These are phyloP conservation scores for Periparus ater DNA, from an alignment of 2,797 vertebrate genomes.

Conservation along the genomic window DNA sequence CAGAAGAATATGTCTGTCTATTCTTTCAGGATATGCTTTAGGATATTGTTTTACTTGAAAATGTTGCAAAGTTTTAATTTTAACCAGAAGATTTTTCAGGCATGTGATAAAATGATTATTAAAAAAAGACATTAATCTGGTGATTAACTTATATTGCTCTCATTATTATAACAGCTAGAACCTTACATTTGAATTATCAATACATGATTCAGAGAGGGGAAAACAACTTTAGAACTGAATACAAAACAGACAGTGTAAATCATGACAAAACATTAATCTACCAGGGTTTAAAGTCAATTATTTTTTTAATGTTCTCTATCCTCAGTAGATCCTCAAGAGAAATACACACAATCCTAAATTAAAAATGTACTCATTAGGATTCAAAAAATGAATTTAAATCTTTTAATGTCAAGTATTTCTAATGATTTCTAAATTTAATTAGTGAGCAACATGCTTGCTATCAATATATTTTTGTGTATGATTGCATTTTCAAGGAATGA, in stretches of 20 bases:
- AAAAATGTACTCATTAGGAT: conserved; percentile 44
- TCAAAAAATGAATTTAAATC: conserved; percentile 67
- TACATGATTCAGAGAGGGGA: conserved; percentile 5
- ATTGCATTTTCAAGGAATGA: conserved; percentile 33
- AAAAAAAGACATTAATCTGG: not conserved
- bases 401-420: conserved; percentile 71
- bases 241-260: conserved; percentile 62
- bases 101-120: not conserved
- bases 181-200: conserved; percentile 2
- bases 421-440: conserved; percentile 74
- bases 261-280: conserved; percentile 64
- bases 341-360: conserved; percentile 28
- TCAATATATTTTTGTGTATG: conserved; percentile 39
- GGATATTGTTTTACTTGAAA: not conserved
- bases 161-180: not conserved
- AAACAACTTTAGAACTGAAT: conserved; percentile 60
- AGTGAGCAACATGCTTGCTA: conserved; percentile 32
- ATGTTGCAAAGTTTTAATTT: not conserved
- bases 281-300: conserved; percentile 70
- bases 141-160: not conserved
- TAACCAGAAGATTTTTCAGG: not conserved
- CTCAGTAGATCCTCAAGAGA: conserved; percentile 56
- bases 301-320: conserved; percentile 67
- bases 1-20: not conserved
- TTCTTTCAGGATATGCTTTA: conserved; percentile 15